phyloP scores from a whole-genome alignment of 2,797 vertebrate species.

The Tolypeutes matacus region DNA sequence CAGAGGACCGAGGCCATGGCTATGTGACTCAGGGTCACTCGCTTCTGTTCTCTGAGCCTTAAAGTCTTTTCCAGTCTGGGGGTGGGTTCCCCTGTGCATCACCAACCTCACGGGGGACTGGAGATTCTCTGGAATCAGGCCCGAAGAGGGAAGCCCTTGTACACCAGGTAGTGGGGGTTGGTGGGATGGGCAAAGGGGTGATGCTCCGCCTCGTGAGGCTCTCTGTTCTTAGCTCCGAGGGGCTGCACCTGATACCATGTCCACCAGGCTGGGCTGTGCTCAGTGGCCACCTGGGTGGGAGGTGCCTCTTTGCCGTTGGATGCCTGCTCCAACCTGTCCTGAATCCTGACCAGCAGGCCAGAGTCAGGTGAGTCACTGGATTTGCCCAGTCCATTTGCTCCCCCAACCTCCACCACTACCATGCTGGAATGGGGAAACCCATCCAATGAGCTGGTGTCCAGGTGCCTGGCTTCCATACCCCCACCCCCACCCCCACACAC shows the following conservation, averaged over 20 bases:
- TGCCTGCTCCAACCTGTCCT: no score
- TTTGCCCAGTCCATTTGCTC: not conserved
- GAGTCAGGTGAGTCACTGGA: not conserved
- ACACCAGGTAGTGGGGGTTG: not conserved
- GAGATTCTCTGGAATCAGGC: not conserved
- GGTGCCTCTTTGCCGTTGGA: not conserved
- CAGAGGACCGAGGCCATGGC: not conserved
- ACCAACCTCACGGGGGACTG: not conserved
- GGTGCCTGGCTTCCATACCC: no score
- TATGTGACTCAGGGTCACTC: not conserved
- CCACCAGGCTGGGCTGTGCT: not conserved
- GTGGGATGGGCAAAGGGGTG: no score
- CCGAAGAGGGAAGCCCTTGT: not conserved
- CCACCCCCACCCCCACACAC: no score
- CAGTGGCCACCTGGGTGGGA: no score
- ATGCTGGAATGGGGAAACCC: not conserved
- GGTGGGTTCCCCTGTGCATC: not conserved
- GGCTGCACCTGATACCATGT: not conserved
- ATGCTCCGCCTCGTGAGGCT: not conserved
- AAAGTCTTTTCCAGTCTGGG: no score
- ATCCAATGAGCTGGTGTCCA: rapidly evolving
- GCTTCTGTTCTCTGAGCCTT: not conserved
- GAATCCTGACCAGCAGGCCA: not conserved
- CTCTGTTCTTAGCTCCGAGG: not conserved
- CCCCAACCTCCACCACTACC: not conserved